These are phyloP conservation scores for Chydorus sphaericus DNA, from an alignment of 2,888 invertebrate genomes.

Conservation along the genomic window DNA sequence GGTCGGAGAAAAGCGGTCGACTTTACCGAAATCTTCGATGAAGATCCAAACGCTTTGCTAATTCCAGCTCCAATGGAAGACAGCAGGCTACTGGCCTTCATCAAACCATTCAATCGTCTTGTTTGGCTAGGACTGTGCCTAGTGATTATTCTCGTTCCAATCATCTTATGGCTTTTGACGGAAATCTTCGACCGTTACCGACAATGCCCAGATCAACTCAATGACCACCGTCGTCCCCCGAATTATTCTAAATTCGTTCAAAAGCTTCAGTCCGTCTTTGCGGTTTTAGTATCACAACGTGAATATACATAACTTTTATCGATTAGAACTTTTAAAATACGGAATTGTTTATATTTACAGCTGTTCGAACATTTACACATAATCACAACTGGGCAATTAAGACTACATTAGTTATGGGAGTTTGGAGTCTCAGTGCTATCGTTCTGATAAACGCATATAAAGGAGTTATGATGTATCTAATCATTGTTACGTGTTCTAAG, in stretches of 20 bases:
- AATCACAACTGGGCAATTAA: no score
- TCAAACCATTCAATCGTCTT: conserved; percentile 11
- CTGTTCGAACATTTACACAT: no score
- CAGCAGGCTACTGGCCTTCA: no score
- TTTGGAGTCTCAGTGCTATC: conserved; percentile 9
- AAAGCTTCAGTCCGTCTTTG: background rate
- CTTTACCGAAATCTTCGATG: conserved; percentile 13
- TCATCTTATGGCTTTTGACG: background rate
- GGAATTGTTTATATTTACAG: no score
- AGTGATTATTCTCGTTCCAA: background rate
- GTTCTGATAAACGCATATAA: conserved; percentile 8
- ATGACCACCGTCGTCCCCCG: no score
- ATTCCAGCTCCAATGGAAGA: conserved; percentile 13
- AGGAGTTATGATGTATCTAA: no score
- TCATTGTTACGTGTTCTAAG: no score
- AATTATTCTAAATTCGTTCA: background rate
- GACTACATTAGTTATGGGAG: background rate
- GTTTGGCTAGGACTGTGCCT: background rate
- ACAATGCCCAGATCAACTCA: no score
- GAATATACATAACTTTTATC: no score
- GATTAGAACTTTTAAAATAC: no score
- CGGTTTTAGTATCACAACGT: conserved; percentile 9
- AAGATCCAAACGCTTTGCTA: conserved; percentile 13
- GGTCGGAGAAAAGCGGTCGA: conserved; percentile 11
- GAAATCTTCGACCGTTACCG: no score